A percentile compares a stretch with the other conserved stretches of the same genome.
phyloP scores from a whole-genome alignment of 2,797 vertebrate species.

The Potorous gilbertii region DNA sequence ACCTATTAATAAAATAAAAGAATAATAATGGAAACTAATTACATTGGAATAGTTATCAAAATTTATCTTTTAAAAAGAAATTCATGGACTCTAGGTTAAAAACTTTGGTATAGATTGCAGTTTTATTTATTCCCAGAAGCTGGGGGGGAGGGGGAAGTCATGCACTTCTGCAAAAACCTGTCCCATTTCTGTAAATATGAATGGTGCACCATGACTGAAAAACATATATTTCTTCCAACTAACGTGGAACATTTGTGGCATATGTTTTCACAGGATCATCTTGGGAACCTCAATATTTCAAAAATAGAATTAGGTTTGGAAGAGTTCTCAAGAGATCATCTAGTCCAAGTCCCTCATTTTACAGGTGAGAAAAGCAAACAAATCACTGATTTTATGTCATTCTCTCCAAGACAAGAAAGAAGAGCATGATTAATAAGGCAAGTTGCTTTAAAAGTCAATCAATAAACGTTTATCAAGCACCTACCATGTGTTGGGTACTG shows the following conservation, averaged over 20 bases:
- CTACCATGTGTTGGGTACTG: not conserved
- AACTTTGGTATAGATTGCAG: not conserved
- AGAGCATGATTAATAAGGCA: slow-evolving; percentile 77
- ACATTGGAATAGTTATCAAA: not conserved
- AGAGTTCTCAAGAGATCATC: not conserved
- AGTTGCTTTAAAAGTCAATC: slow-evolving; percentile 71
- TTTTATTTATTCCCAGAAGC: not conserved
- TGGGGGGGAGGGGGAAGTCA: rapidly evolving
- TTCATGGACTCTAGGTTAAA: not conserved
- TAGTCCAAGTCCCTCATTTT: not conserved
- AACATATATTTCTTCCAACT: not conserved
- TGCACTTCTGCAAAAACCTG: not conserved
- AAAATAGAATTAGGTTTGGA: not conserved
- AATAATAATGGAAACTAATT: not conserved
- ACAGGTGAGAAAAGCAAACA: slow-evolving; percentile 64
- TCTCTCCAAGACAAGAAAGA: slow-evolving; percentile 79
- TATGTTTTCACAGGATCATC: not conserved
- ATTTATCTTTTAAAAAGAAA: not conserved
- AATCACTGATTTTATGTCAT: slow-evolving; percentile 83
- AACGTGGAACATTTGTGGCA: not conserved
- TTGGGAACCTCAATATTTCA: not conserved
- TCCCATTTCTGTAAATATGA: not conserved
- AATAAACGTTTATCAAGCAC: not conserved
- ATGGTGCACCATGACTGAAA: not conserved
- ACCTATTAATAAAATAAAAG: not conserved